Percentiles rank a stretch among this genome's conserved stretches.
Evolutionary conservation across 2,888 invertebrate species (phyloP).

Genomic region (Idaea biselata): DNA sequence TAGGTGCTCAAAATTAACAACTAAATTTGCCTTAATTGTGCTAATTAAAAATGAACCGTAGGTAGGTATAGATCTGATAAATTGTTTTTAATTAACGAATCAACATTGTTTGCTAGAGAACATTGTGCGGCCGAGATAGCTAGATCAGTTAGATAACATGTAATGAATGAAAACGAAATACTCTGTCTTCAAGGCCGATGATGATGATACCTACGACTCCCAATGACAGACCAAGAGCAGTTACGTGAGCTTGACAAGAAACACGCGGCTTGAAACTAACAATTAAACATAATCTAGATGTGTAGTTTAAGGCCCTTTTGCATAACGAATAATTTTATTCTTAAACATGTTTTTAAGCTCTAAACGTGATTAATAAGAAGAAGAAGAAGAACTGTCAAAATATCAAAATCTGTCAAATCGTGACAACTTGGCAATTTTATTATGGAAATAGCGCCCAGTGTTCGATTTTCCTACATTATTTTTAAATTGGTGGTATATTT

Average conservation of each 20-base stretch:
- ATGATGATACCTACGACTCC: constrained; percentile 27
- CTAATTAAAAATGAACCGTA: background rate
- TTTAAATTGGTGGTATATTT: too few relatives aligned
- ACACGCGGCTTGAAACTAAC: too few relatives aligned
- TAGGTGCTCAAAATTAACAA: background rate
- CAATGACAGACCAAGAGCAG: background rate
- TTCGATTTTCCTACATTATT: too few relatives aligned
- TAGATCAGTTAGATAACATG: constrained; percentile 34
- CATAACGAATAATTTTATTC: too few relatives aligned
- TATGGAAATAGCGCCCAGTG: too few relatives aligned
- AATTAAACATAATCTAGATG: too few relatives aligned
- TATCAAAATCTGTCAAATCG: too few relatives aligned
- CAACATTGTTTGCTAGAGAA: constrained; percentile 38
- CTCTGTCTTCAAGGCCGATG: constrained; percentile 55
- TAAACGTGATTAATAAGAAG: too few relatives aligned
- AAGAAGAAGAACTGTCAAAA: too few relatives aligned
- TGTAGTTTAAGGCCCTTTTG: too few relatives aligned
- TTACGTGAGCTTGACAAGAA: background rate
- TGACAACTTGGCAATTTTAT: too few relatives aligned
- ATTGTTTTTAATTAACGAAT: constrained; percentile 55
- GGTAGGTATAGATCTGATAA: constrained; percentile 24
- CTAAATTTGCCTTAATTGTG: background rate
- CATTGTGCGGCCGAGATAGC: constrained; percentile 34
- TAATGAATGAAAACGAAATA: constrained; percentile 55
- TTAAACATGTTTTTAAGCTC: too few relatives aligned